Evolutionary conservation across 2,113 vertebrate species (phyloP).

Genomic region (Pyrgilauda ruficollis): DNA sequence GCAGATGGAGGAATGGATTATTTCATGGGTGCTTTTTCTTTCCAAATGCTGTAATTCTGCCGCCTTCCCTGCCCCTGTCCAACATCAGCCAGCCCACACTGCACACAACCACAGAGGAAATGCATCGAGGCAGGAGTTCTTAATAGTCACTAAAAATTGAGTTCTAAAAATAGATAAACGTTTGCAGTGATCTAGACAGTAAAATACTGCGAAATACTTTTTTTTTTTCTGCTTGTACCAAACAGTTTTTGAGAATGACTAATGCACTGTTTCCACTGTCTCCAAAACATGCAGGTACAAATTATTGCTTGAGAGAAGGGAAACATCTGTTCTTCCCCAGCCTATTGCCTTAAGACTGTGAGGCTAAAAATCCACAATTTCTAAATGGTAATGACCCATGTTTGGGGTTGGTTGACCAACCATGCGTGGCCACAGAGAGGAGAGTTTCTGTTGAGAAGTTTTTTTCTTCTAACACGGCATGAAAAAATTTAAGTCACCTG

Average conservation of each 20-base stretch:
- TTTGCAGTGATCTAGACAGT: background rate
- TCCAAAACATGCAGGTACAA: background rate
- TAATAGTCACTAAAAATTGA: background rate
- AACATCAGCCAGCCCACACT: background rate
- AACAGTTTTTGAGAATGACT: background rate
- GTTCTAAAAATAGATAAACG: background rate
- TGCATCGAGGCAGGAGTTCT: background rate
- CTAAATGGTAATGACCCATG: background rate
- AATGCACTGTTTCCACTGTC: background rate
- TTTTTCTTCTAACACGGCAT: background rate
- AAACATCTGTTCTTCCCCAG: background rate
- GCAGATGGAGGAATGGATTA: background rate
- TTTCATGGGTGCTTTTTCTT: background rate
- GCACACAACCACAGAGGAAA: background rate
- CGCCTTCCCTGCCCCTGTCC: background rate
- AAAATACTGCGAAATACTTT: background rate
- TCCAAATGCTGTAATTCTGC: background rate
- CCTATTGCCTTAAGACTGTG: background rate
- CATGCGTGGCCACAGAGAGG: background rate
- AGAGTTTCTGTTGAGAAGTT: background rate
- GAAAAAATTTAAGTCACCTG: background rate
- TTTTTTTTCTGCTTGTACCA: background rate
- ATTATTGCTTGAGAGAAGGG: background rate
- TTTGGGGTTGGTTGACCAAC: background rate
- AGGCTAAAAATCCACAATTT: background rate